Conservation (phyloP, 1,140 invertebrate genomes). For the Orchestia grillus region DNA sequence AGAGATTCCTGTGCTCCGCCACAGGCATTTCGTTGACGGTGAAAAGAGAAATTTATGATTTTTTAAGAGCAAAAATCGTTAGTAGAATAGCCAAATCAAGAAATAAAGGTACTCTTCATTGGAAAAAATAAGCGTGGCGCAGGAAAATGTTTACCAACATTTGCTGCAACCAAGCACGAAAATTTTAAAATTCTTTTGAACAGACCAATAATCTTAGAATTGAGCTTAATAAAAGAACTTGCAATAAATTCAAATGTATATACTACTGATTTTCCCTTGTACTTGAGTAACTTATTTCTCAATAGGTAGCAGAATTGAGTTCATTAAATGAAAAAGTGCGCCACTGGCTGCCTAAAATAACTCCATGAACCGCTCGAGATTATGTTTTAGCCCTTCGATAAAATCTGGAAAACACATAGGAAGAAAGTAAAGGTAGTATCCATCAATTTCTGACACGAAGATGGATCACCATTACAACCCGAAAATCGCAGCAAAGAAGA, state of each 20-base stretch:
- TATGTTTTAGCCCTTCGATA: background rate
- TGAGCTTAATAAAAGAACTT: too few relatives aligned
- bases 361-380: background rate
- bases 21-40: background rate
- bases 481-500: slow-evolving; percentile 32
- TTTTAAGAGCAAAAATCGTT: background rate
- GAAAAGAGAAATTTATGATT: background rate
- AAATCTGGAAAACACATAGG: background rate
- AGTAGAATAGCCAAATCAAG: background rate
- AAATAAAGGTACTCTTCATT: background rate
- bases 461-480: slow-evolving; percentile 51
- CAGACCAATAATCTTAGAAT: too few relatives aligned
- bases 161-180: background rate
- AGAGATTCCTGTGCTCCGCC: background rate
- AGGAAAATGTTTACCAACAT: background rate
- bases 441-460: slow-evolving; percentile 29
- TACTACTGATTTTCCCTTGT: too few relatives aligned
- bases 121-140: background rate
- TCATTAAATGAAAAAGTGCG: background rate
- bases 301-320: too few relatives aligned
- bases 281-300: too few relatives aligned
- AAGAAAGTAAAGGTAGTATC: background rate
- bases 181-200: too few relatives aligned
- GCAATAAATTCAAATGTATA: too few relatives aligned
- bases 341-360: background rate